These are phyloP conservation scores for Tromatobia lineatoria DNA, from an alignment of 2,888 invertebrate genomes.

Conservation along the genomic window DNA sequence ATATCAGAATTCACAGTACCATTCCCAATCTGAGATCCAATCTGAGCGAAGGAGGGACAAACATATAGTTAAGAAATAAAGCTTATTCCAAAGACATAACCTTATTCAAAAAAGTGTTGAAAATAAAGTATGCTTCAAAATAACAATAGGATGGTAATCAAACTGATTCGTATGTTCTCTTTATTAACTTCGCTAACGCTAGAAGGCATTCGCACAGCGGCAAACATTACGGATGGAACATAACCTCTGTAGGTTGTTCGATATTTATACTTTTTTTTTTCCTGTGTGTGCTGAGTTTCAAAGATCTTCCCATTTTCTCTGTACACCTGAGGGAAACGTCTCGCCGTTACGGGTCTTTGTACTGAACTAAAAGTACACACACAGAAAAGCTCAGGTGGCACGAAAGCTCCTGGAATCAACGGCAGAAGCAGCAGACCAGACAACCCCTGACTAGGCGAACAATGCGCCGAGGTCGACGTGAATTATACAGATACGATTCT, in stretches of 20 bases:
- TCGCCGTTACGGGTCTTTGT: constrained; percentile 44
- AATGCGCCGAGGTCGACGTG: constrained; percentile 63
- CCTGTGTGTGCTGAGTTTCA: constrained; percentile 17
- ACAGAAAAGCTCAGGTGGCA: constrained; percentile 45
- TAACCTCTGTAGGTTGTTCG: constrained; percentile 1
- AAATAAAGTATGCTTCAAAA: no score
- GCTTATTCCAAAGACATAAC: no score
- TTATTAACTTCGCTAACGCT: no score
- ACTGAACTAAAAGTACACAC: background rate
- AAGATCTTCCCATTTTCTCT: constrained; percentile 47
- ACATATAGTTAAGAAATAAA: no score
- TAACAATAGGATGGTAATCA: no score
- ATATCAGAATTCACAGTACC: no score
- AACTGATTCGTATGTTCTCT: no score
- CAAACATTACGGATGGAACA: background rate
- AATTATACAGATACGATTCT: constrained; percentile 66
- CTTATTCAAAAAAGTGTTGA: no score
- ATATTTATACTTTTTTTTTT: constrained; percentile 17
- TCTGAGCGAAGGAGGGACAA: no score
- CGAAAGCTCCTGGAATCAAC: constrained; percentile 50
- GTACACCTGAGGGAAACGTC: constrained; percentile 52
- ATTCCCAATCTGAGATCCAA: no score
- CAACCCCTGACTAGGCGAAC: constrained; percentile 54
- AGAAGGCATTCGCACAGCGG: no score
- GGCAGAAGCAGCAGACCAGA: constrained; percentile 57